Percentiles rank a stretch among this genome's conserved stretches.
These are phyloP conservation scores for Zosterops hypoxanthus DNA, from an alignment of 2,113 vertebrate species.

Conservation along the genomic window DNA sequence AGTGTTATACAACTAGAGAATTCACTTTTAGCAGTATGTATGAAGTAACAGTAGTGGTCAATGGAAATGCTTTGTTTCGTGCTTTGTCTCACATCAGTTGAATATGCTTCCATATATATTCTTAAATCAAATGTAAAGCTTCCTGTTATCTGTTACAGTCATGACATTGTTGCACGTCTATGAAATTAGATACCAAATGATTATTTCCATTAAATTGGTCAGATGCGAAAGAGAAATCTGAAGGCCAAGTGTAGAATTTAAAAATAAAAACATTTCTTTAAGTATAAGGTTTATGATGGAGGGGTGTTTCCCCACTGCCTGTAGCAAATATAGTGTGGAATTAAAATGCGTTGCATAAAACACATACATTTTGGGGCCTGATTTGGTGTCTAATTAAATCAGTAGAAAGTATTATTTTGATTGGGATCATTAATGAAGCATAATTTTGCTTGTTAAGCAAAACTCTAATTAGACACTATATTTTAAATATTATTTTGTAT, in stretches of 20 bases:
- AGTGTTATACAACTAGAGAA: background rate
- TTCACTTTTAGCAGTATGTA: background rate
- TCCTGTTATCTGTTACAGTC: background rate
- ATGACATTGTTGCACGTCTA: background rate
- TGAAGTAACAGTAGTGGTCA: background rate
- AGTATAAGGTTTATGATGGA: background rate
- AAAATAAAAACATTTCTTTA: background rate
- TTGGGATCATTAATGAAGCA: background rate
- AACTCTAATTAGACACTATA: background rate
- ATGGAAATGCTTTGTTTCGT: background rate
- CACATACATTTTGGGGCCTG: background rate
- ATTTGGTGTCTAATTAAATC: background rate
- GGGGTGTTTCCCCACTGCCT: fast-evolving
- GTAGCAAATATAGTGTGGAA: background rate
- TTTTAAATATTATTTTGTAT: background rate
- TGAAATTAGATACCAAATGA: background rate
- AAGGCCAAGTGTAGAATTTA: background rate
- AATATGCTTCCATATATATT: background rate
- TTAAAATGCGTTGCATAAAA: background rate
- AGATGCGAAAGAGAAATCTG: background rate
- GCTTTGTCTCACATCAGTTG: background rate
- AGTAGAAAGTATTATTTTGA: background rate
- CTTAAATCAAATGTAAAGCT: background rate
- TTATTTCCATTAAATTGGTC: background rate
- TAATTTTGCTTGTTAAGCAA: slow-evolving; percentile 10